phyloP scores from a whole-genome alignment of 2,797 vertebrate genomes.

The Halcyon smyrnensis region DNA sequence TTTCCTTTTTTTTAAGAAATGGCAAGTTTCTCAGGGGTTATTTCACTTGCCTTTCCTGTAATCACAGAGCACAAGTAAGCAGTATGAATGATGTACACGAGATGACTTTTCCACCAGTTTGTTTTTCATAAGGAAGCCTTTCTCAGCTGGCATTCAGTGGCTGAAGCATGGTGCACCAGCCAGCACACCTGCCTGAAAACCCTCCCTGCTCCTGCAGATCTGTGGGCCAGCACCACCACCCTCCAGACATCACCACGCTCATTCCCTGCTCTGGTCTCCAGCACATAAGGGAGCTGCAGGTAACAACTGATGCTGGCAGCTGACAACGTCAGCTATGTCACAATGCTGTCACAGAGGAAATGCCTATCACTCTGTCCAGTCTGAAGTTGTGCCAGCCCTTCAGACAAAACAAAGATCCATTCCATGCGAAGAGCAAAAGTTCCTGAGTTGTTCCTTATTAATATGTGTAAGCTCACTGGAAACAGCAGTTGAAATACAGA shows the following conservation, averaged over 20 bases:
- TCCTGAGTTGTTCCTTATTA: neutral
- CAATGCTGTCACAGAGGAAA: neutral
- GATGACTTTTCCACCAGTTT: neutral
- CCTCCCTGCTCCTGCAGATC: neutral
- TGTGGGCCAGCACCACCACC: neutral
- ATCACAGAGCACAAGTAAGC: neutral
- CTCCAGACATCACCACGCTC: accelerated
- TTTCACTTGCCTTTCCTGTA: neutral
- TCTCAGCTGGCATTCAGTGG: neutral
- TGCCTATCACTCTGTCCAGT: neutral
- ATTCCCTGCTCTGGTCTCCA: neutral
- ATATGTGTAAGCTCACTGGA: neutral
- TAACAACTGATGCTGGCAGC: neutral
- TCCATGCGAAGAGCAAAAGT: neutral
- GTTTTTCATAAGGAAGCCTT: neutral
- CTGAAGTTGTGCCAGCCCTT: neutral
- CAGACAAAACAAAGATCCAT: neutral
- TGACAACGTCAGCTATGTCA: neutral
- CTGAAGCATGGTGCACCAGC: neutral
- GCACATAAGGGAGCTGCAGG: neutral
- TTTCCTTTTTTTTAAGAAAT: neutral
- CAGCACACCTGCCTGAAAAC: neutral
- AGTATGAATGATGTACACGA: neutral
- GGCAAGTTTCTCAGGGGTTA: neutral
- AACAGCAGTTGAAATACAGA: neutral